Base-by-base conservation (phyloP, 2,113 vertebrate genomes). In the Melanerpes formicivorus region DNA sequence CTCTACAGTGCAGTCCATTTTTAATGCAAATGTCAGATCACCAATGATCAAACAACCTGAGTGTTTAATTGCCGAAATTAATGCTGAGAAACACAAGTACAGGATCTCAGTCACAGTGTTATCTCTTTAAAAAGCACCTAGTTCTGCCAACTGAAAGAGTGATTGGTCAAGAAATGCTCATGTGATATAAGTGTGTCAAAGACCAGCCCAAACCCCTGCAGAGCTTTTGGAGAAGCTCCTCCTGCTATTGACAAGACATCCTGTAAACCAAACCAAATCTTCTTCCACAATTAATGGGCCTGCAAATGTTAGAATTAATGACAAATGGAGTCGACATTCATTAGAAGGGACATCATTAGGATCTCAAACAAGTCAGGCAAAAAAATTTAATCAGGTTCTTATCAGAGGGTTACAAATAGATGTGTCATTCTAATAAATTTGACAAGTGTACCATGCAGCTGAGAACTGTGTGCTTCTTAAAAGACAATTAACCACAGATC, bases 351-450 rank as follows among this genome's bases (percentile, higher is more conserved):
- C 58, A 48, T 78, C 66, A 65, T 1, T 46, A 71, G 83, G 58
- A 76, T 90, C 63, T 60, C 80, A 77, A 83, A 27, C 55, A 72
- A 94, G 69, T 52, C 73, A 93, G 59, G 84, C 80, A 91, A 92
- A 90, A 44, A 93, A 90, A 75, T 80, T 54, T 69, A 77, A 88
- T 95, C 84, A 91, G 80, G 55, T 83, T 93, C 73, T 83, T 85
- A 76, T 60, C 37, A 80, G 84, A 88, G 73, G 69, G 64, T 90
- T 90, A 67, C 80, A 90, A 90, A 63, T 79, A 80, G 63, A 86
- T 83, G 72, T 80, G 87, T 80, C 76, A n/a, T 80, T 88, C 88
- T 72, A 85, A 86, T 93, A 80, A 60, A 59, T 64, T 29, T 2
- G 12, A 70, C 65, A 84, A 74, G 65, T 52, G 66, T 48, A 63